Evolutionary conservation across 2,888 invertebrate genomes (phyloP), one percentile per base, ranked within the genome.

Genomic region (Phortica magna): DNA sequence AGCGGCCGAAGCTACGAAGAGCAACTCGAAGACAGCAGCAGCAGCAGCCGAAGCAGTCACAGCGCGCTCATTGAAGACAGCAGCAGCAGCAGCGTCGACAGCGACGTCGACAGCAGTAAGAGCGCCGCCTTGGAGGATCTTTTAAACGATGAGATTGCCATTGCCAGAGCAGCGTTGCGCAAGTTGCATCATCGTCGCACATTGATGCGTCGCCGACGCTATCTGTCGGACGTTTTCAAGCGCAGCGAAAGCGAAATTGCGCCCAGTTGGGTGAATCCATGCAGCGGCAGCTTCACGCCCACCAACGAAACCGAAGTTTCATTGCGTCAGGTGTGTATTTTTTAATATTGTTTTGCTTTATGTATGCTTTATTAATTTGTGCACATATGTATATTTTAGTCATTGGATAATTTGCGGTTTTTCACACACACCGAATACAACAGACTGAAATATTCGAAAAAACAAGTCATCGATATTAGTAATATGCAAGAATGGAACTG

Each of bases 201-300:
- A 7, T 5, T 17, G 31, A 79, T 83, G 43, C 79, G 84, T 7
- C 89, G 88, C 68, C 89, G 89, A 71, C 82, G 81, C 41, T 77
- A 83, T n/a, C 68, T 76, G 43, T 64, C 80, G 22, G 74, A 73
- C 10, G 83, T 78, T 75, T 83, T 82, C 68, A 76, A 19, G 75
- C 55, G 78, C 55, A 64, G 64, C 68, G 81, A 76, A 61, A 77
- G 68, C 14, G 48, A 39, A 1, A 10, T 79, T 12, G 5, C 81
- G 0, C 76, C 87, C 2, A 89, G 87, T 39, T 91, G 91, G 91
- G 85, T 87, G 79, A 90, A 91, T 87, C 89, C 91, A 22, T 91
- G 91, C 74, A 85, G 84, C 10, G 90, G 89, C 7, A 73, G 57
- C n/a, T 87, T 77, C 74, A 64, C 76, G 31, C 81, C 82, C 14